Percentiles rank a stretch among this genome's conserved stretches.
phyloP scores from a whole-genome alignment of 2,113 vertebrate species.

The Poeciliopsis prolifica region DNA sequence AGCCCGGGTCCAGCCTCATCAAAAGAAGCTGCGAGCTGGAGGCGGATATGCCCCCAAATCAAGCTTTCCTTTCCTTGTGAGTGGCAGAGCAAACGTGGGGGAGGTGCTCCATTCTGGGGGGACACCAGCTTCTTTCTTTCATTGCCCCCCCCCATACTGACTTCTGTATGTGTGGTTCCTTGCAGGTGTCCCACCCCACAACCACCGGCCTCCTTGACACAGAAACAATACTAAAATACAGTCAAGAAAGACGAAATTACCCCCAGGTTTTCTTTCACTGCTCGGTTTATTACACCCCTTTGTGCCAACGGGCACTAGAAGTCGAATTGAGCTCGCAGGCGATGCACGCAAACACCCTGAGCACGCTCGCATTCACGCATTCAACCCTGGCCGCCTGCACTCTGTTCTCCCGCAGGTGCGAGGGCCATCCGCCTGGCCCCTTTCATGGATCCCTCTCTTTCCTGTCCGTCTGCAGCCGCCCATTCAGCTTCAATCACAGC shows the following conservation, averaged over 20 bases:
- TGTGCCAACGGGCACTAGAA: conserved; percentile 55
- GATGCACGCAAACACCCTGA: conserved; percentile 51
- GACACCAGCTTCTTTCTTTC: conserved; percentile 84
- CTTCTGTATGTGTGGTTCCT: conserved; percentile 59
- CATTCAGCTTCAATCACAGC: conserved; percentile 86
- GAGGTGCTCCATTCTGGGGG: conserved; percentile 57
- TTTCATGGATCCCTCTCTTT: conserved; percentile 86
- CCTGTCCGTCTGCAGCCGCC: conserved; percentile 88
- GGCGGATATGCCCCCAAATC: conserved; percentile 77
- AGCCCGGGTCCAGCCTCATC: conserved; percentile 75
- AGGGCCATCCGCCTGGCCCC: conserved; percentile 84
- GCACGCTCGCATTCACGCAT: conserved; percentile 40
- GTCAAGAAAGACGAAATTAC: conserved; percentile 44
- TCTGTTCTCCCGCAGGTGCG: conserved; percentile 82
- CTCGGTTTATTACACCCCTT: conserved; percentile 68
- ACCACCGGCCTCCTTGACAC: conserved; percentile 27
- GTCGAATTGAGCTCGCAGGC: conserved; percentile 59
- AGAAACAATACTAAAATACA: conserved; percentile 52
- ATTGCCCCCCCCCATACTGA: conserved; percentile 68
- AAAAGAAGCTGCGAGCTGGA: conserved; percentile 75
- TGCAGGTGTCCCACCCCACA: conserved; percentile 70
- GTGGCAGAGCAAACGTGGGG: conserved; percentile 64
- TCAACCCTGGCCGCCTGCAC: conserved; percentile 75
- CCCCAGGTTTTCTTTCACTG: conserved; percentile 71
- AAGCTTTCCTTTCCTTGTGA: conserved; percentile 73